Conservation (phyloP, 2,113 vertebrate species). For the Entelurus aequoreus region DNA sequence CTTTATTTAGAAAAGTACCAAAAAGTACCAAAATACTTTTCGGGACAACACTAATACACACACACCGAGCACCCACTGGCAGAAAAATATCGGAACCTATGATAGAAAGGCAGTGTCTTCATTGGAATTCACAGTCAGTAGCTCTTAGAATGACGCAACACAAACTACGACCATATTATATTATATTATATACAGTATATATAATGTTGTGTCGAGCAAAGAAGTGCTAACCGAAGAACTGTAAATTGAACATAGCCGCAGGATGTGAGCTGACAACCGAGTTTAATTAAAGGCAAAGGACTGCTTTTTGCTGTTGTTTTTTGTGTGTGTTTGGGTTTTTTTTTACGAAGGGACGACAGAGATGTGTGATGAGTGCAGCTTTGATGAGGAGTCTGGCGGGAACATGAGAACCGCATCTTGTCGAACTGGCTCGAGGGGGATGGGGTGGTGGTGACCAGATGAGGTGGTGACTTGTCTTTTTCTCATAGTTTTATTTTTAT, state of each 20-base stretch:
- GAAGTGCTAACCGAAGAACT: background rate
- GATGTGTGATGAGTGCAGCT: conserved; percentile 26
- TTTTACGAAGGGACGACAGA: conserved; percentile 32
- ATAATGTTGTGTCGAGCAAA: background rate
- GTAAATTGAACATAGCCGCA: background rate
- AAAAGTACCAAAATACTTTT: too few species aligned
- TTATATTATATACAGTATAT: too few species aligned
- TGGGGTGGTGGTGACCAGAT: too few species aligned
- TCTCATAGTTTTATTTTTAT: conserved; percentile 43
- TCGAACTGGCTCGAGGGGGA: too few species aligned
- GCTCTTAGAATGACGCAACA: too few species aligned
- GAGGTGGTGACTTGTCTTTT: conserved; percentile 27
- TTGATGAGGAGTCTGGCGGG: conserved; percentile 48
- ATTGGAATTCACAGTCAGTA: too few species aligned
- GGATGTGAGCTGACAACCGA: conserved; percentile 29
- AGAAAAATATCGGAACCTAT: too few species aligned
- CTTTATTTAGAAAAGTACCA: too few species aligned
- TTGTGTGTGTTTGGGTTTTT: conserved; percentile 19
- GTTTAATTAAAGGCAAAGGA: conserved; percentile 47
- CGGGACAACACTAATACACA: too few species aligned
- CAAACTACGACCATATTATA: too few species aligned
- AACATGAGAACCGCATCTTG: background rate
- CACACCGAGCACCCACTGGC: too few species aligned
- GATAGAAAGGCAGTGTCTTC: too few species aligned
- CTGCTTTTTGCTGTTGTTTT: conserved; percentile 6